phyloP scores from a whole-genome alignment of 2,888 invertebrate species.

The Tinea semifulvella region DNA sequence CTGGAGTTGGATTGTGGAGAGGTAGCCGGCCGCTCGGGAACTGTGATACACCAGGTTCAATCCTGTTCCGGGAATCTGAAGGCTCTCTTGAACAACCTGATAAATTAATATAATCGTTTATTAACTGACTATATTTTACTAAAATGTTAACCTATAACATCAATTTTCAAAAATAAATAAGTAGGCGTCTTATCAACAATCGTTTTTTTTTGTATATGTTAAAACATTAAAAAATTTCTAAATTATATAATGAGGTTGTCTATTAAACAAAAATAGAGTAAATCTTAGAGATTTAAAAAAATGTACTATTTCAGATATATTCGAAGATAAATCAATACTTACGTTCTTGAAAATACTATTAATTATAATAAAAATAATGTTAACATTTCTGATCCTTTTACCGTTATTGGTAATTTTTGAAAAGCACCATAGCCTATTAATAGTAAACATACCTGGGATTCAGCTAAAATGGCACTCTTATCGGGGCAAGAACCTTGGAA shows the following conservation, averaged over 20 bases:
- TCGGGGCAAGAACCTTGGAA: slow-evolving; percentile 96
- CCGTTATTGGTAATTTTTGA: too few species aligned
- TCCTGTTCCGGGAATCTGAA: slow-evolving; percentile 93
- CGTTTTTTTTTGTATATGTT: not conserved
- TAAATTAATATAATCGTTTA: slow-evolving; percentile 19
- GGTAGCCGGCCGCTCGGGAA: slow-evolving; percentile 91
- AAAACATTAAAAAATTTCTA: too few species aligned
- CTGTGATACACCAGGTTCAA: slow-evolving; percentile 97
- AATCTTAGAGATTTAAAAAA: too few species aligned
- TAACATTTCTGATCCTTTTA: too few species aligned
- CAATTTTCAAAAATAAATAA: not conserved
- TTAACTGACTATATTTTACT: too few species aligned
- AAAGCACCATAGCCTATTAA: not conserved
- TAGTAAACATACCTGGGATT: slow-evolving; percentile 75
- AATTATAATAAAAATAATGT: too few species aligned
- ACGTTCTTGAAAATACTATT: too few species aligned
- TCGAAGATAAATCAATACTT: too few species aligned
- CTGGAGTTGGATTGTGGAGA: slow-evolving; percentile 91
- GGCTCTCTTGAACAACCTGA: slow-evolving; percentile 91
- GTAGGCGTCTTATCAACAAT: not conserved
- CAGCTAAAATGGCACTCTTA: slow-evolving; percentile 87
- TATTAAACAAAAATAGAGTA: too few species aligned
- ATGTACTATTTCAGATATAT: too few species aligned
- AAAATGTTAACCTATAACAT: not conserved
- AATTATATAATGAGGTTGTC: too few species aligned